phyloP scores from a whole-genome alignment of 1,140 invertebrate species.

The Triops longicaudatus region DNA sequence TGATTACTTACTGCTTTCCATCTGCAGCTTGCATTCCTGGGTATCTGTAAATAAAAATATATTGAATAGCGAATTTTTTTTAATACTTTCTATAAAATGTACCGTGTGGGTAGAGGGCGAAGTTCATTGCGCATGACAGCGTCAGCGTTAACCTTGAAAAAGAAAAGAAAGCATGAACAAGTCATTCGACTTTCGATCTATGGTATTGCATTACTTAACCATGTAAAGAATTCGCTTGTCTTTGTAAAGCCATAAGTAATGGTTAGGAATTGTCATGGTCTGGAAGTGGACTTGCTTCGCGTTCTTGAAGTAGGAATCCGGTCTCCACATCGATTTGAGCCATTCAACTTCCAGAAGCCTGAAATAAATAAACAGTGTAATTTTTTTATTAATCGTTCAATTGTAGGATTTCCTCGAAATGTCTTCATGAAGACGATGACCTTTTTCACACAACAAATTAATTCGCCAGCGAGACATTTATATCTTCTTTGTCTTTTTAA shows the following conservation, averaged over 20 bases:
- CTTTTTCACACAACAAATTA: neutral
- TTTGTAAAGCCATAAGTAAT: slow-evolving; percentile 43
- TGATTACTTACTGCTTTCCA: slow-evolving; percentile 75
- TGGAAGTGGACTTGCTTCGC: slow-evolving; percentile 86
- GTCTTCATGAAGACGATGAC: too few relatives aligned
- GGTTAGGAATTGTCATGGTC: slow-evolving; percentile 87
- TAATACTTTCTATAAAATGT: neutral
- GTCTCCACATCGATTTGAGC: slow-evolving; percentile 83
- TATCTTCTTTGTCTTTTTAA: neutral
- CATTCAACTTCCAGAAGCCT: slow-evolving; percentile 75
- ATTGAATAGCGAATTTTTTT: neutral
- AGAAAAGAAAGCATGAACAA: slow-evolving; percentile 34
- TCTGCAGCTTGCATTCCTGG: slow-evolving; percentile 81
- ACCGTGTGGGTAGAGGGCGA: slow-evolving; percentile 77
- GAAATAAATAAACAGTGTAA: slow-evolving; percentile 30
- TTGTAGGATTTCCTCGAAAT: too few relatives aligned
- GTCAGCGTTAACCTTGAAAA: slow-evolving; percentile 57
- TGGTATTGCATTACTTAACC: slow-evolving; percentile 37
- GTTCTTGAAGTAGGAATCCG: slow-evolving; percentile 47
- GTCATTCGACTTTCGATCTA: neutral
- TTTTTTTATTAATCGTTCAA: too few relatives aligned
- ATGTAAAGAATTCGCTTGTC: slow-evolving; percentile 38
- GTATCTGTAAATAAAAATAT: slow-evolving; percentile 46
- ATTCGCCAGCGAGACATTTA: neutral
- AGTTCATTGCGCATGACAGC: slow-evolving; percentile 83